Evolutionary conservation across 2,113 vertebrate genomes (phyloP).

Genomic region (Mystacornis crossleyi): DNA sequence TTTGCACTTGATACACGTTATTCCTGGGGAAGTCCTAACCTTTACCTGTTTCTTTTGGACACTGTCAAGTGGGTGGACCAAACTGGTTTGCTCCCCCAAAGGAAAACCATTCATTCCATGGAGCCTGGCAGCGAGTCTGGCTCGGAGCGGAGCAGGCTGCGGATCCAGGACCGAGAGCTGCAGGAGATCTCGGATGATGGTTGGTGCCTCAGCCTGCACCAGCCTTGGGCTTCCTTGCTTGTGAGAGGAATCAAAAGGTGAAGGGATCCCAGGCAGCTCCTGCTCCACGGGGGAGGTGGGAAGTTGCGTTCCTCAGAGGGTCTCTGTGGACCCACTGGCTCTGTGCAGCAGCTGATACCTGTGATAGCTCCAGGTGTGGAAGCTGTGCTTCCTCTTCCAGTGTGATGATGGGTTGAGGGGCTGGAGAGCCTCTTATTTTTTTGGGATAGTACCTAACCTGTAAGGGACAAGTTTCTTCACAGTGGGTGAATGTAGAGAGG

Average conservation of each 20-base stretch:
- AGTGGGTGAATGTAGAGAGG: neutral
- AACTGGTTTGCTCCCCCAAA: constrained; percentile 51
- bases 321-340: neutral
- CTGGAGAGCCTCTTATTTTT: neutral
- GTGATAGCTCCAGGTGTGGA: neutral
- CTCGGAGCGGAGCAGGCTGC: constrained; percentile 74
- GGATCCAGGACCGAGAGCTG: constrained; percentile 92
- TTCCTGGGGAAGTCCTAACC: neutral
- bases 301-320: neutral
- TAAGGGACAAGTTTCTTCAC: neutral
- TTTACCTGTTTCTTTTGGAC: neutral
- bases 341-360: neutral
- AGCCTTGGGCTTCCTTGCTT: constrained; percentile 95
- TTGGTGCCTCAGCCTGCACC: constrained; percentile 97
- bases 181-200: constrained; percentile 94
- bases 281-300: neutral
- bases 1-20: neutral
- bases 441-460: neutral
- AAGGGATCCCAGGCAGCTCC: neutral
- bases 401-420: neutral
- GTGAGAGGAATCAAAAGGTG: constrained; percentile 92
- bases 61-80: constrained; percentile 88
- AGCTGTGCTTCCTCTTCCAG: neutral
- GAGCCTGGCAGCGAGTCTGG: neutral
- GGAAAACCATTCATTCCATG: constrained; percentile 24